These are phyloP conservation scores for Cosmia pyralina DNA, from an alignment of 2,888 invertebrate species.

Conservation along the genomic window DNA sequence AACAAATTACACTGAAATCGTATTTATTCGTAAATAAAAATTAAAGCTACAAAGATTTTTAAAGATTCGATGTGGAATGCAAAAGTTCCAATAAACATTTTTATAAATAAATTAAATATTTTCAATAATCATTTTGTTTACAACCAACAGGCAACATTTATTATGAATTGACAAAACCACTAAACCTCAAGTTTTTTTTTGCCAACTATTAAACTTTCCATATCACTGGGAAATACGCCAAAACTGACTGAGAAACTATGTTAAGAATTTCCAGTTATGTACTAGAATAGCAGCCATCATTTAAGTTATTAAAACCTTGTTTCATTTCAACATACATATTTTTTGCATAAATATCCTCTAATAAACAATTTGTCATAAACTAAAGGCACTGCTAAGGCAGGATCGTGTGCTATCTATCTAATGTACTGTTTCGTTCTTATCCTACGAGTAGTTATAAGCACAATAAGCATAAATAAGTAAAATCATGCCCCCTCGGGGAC, in stretches of 20 bases:
- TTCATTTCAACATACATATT: slow-evolving; percentile 10
- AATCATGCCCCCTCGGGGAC: neutral
- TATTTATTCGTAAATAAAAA: slow-evolving; percentile 56
- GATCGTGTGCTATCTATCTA: slow-evolving; percentile 29
- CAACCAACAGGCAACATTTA: slow-evolving; percentile 11
- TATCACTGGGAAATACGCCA: neutral
- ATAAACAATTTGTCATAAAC: slow-evolving; percentile 12
- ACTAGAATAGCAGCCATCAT: neutral
- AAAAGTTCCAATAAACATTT: slow-evolving; percentile 49
- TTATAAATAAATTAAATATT: slow-evolving; percentile 36
- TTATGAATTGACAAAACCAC: slow-evolving; percentile 22
- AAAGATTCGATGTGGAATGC: slow-evolving; percentile 66
- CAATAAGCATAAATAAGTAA: slow-evolving; percentile 1
- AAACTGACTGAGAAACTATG: neutral
- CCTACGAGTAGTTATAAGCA: slow-evolving; percentile 11
- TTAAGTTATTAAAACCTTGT: neutral
- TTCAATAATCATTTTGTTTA: slow-evolving; percentile 31
- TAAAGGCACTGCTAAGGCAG: slow-evolving; percentile 62
- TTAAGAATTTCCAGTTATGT: neutral
- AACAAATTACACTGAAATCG: slow-evolving; percentile 12
- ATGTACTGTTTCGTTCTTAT: slow-evolving; percentile 16
- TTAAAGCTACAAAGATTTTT: slow-evolving; percentile 62
- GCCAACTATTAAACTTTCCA: neutral
- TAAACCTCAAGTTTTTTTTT: neutral
- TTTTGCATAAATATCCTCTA: slow-evolving; percentile 15